Base-by-base conservation (phyloP, 2,797 vertebrate species). In the Amphiprion clarkii region DNA sequence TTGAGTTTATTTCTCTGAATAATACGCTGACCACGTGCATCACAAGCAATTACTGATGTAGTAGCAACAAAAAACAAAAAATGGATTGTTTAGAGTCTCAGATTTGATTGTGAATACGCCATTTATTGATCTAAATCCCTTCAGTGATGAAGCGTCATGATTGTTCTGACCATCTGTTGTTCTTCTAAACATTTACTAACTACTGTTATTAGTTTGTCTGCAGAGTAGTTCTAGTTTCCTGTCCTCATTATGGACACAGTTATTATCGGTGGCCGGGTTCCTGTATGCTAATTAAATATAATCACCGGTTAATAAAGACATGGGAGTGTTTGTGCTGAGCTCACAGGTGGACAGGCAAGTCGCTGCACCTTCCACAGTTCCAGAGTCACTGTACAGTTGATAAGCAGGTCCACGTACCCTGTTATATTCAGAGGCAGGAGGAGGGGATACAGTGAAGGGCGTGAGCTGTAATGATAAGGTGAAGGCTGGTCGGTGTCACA, bases 391-490 rank as follows among this genome's bases (percentile, higher is more conserved):
- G 57, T 70, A 49, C 4, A 31, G 44, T 40, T 56, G 68, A 67
- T 53, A 0, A 58, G 44, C 33, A 12, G 58, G 16, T 40, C 54
- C 44, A 46, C 19, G 5, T 16, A 51, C 13, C 23, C 54, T 40
- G 70, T 25, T 61, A 71, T 75, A 71, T 72, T 53, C n/a, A 0
- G 46, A 56, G 57, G 48, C 21, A 46, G 6, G 60, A 16, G 16
- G 48, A 79, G 6, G 55, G 23, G 52, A 60, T 49, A 64, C 69
- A 71, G 70, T 62, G 57, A 80, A 70, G 82, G 82, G 80, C 9
- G 74, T 79, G 84, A 71, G 66, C 42, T 0, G 54, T 72, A 82
- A 82, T 71, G 74, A 85, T 83, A 81, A 84, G 78, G 64, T 31
- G 66, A 80, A 36, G 59, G 64, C 65, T 58, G 8, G 40, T 57